Evolutionary conservation across 2,888 invertebrate species (phyloP).

Genomic region (Tachina lurida): DNA sequence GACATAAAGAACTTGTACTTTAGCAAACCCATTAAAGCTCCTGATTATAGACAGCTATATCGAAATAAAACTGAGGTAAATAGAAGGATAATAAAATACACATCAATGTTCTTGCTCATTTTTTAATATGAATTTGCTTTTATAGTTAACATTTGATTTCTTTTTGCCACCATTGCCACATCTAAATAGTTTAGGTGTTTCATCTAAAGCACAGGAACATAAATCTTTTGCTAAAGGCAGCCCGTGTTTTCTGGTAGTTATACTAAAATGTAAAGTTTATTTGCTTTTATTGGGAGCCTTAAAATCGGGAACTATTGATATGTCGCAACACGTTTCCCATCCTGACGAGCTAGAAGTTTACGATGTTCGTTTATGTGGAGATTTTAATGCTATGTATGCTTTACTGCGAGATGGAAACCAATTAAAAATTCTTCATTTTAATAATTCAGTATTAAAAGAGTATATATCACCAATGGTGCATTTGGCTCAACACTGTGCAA

Average conservation of each 20-base stretch:
- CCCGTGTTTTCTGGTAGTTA: conserved; percentile 91
- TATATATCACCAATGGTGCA: conserved; percentile 81
- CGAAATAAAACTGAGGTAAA: conserved; percentile 75
- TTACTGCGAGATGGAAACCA: conserved; percentile 86
- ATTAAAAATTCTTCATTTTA: conserved; percentile 85
- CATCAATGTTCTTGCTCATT: neutral
- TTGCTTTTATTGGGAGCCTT: conserved; percentile 93
- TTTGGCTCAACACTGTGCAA: conserved; percentile 89
- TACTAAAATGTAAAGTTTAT: conserved; percentile 87
- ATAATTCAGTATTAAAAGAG: conserved; percentile 80
- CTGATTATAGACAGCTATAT: conserved; percentile 75
- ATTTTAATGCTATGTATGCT: conserved; percentile 88
- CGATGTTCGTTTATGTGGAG: conserved; percentile 88
- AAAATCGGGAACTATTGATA: conserved; percentile 88
- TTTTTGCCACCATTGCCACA: conserved; percentile 85
- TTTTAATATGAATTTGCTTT: neutral
- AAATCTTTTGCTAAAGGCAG: conserved; percentile 85
- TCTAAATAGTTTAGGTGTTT: conserved; percentile 84
- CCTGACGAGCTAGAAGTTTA: conserved; percentile 85
- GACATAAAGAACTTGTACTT: conserved; percentile 90
- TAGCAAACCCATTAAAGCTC: conserved; percentile 83
- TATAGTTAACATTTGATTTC: conserved; percentile 84
- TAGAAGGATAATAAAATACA: neutral
- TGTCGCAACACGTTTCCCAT: conserved; percentile 85
- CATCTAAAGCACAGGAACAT: conserved; percentile 84